A percentile compares a stretch with the other conserved stretches of the same genome.
These are phyloP conservation scores for Brachypodius melanocephalos DNA, from an alignment of 2,113 vertebrate species.

Conservation along the genomic window DNA sequence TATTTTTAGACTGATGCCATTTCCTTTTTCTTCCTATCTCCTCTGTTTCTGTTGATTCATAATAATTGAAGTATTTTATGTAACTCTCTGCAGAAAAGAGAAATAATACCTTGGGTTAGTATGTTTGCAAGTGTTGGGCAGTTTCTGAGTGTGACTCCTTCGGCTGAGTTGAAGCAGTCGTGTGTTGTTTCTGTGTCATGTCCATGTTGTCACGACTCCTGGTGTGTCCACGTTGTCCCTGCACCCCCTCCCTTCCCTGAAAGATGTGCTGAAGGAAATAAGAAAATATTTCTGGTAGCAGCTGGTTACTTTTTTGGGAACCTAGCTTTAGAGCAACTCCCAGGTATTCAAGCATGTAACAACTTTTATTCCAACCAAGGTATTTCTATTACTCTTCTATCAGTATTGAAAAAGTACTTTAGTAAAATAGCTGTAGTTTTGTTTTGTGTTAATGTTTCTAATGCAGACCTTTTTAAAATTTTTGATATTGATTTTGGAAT, in stretches of 20 bases:
- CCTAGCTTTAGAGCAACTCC: neutral
- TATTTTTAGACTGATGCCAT: neutral
- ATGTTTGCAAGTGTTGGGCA: neutral
- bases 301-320: neutral
- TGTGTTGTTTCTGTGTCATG: neutral
- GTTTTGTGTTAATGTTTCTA: neutral
- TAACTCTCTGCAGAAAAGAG: neutral
- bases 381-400: neutral
- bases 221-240: rapidly evolving
- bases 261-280: neutral
- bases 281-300: neutral
- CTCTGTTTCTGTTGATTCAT: neutral
- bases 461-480: neutral
- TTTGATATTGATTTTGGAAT: neutral
- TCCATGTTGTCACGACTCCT: neutral
- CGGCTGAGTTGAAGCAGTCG: rapidly evolving
- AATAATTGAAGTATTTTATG: neutral
- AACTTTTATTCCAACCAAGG: neutral
- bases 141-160: neutral
- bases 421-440: neutral
- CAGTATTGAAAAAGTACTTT: neutral
- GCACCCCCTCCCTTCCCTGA: rapidly evolving
- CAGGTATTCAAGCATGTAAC: neutral
- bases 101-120: neutral
- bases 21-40: neutral